Conservation (phyloP, 2,113 vertebrate species). For the Sorex fumeus region DNA sequence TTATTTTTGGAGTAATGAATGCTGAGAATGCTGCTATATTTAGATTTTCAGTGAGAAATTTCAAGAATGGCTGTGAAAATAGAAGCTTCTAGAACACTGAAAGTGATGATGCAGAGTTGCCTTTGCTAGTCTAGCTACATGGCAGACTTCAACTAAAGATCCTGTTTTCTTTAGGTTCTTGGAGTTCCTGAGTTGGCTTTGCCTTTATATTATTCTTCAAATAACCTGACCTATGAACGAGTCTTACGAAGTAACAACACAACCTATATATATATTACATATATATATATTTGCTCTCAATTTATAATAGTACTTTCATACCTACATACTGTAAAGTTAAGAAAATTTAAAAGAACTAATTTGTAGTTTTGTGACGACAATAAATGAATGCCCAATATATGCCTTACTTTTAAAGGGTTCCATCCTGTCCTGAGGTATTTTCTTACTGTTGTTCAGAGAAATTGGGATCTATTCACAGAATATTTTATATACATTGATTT, state of each 20-base stretch:
- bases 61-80: slow-evolving; percentile 84
- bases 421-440: slow-evolving; percentile 71
- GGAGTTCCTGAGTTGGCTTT: slow-evolving; percentile 59
- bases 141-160: slow-evolving; percentile 63
- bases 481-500: slow-evolving; percentile 50
- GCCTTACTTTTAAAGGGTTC: slow-evolving; percentile 86
- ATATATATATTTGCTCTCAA: slow-evolving; percentile 78
- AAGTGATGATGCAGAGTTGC: slow-evolving; percentile 59
- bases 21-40: slow-evolving; percentile 86
- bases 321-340: slow-evolving; percentile 73
- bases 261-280: slow-evolving; percentile 75
- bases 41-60: slow-evolving; percentile 81
- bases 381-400: slow-evolving; percentile 72
- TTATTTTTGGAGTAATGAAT: slow-evolving; percentile 84
- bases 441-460: slow-evolving; percentile 65
- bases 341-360: slow-evolving; percentile 77
- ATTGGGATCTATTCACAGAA: slow-evolving; percentile 78
- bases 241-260: slow-evolving; percentile 74
- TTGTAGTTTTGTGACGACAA: slow-evolving; percentile 81
- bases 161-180: slow-evolving; percentile 57
- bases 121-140: slow-evolving; percentile 68
- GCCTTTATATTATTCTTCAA: slow-evolving; percentile 74
- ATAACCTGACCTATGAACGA: slow-evolving; percentile 76
- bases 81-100: slow-evolving; percentile 72
- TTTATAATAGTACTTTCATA: slow-evolving; percentile 82